Evolutionary conservation across 1,140 invertebrate species (phyloP).

Genomic region (Coelopa frigida): DNA sequence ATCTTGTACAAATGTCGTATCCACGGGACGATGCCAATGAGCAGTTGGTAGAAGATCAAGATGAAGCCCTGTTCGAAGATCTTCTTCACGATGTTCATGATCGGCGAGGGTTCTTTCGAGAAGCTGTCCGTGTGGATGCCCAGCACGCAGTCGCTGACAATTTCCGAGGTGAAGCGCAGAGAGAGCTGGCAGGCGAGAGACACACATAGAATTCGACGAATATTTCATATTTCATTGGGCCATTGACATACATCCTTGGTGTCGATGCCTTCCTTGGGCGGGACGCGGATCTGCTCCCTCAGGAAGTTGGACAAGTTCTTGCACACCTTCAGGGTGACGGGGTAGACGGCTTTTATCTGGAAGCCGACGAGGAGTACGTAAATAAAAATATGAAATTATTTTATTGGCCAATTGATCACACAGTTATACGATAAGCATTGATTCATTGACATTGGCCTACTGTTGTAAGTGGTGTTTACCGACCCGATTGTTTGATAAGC

Average conservation of each 20-base stretch:
- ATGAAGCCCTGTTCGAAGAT: constrained; percentile 22
- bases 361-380: background rate
- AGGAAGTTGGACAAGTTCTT: constrained; percentile 24
- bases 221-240: background rate
- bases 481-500: constrained; percentile 46
- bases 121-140: constrained; percentile 45
- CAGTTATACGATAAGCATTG: background rate
- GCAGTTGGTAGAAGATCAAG: constrained; percentile 19
- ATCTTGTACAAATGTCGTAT: constrained; percentile 18
- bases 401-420: background rate
- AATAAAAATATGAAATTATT: background rate
- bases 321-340: constrained; percentile 34
- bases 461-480: constrained; percentile 6
- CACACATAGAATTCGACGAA: background rate
- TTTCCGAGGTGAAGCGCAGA: constrained; percentile 46
- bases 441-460: background rate
- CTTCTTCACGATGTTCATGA: constrained; percentile 19
- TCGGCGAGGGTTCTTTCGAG: constrained; percentile 22
- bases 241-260: constrained; percentile 24
- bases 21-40: constrained; percentile 19
- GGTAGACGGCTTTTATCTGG: constrained; percentile 33
- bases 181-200: constrained; percentile 21
- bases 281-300: constrained; percentile 20
- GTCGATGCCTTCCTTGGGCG: constrained; percentile 19
- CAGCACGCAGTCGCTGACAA: constrained; percentile 47